A percentile compares a stretch with the other conserved stretches of the same genome.
Evolutionary conservation across 2,113 vertebrate species (phyloP).

Genomic region (Chrysemys picta): DNA sequence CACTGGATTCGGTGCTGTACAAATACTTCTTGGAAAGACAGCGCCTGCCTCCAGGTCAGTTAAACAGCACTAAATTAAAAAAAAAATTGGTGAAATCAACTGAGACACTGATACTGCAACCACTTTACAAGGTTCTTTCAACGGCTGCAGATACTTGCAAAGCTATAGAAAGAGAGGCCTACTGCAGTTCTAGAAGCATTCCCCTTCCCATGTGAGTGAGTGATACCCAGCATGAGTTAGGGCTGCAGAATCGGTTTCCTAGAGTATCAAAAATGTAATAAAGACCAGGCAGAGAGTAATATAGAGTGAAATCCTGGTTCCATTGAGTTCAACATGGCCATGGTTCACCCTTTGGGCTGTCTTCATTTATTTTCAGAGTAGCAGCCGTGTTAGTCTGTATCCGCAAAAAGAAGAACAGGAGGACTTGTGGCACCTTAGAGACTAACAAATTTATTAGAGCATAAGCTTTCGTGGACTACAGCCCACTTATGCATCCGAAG

Average conservation of each 20-base stretch:
- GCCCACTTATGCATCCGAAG: too few relatives aligned
- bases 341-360: rapidly evolving
- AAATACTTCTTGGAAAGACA: slow-evolving; percentile 59
- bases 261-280: background rate
- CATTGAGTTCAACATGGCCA: background rate
- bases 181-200: background rate
- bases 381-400: too few relatives aligned
- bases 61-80: slow-evolving; percentile 29
- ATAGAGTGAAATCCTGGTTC: background rate
- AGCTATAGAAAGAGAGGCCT: background rate
- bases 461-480: too few relatives aligned
- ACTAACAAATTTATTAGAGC: too few relatives aligned
- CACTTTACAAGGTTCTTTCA: background rate
- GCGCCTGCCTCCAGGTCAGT: slow-evolving; percentile 62
- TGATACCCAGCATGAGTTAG: rapidly evolving
- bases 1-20: background rate
- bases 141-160: background rate
- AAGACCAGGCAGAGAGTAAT: background rate
- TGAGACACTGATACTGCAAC: slow-evolving; percentile 52
- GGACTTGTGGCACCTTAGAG: too few relatives aligned
- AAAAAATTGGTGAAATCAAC: slow-evolving; percentile 70
- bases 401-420: too few relatives aligned
- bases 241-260: rapidly evolving
- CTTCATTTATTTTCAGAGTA: background rate
- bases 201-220: background rate